Percentiles rank a stretch among this genome's conserved stretches.
These are phyloP conservation scores for Elysia crispata DNA, from an alignment of 2,888 invertebrate genomes.

Conservation along the genomic window DNA sequence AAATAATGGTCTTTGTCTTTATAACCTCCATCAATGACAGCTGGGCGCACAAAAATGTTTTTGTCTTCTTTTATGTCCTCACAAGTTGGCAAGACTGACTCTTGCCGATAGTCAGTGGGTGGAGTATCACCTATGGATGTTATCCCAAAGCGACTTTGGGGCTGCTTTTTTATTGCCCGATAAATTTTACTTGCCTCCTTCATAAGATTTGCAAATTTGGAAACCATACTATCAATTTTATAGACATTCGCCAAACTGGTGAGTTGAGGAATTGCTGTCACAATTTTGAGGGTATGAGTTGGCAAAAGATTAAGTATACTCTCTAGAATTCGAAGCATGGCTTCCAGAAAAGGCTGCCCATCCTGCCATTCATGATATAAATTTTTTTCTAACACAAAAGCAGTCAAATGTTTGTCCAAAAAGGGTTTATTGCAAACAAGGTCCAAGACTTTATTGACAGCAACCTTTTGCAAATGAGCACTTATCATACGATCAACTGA, in stretches of 20 bases:
- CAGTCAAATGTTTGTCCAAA: conserved; percentile 39
- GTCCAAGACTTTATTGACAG: conserved; percentile 41
- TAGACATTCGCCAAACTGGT: too few relatives aligned
- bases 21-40: conserved; percentile 18
- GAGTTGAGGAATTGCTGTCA: not conserved
- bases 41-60: conserved; percentile 79
- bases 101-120: too few relatives aligned
- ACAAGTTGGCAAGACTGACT: too few relatives aligned
- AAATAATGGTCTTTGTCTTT: conserved; percentile 31
- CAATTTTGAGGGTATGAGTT: not conserved
- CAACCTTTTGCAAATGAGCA: conserved; percentile 44
- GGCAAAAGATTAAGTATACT: conserved; percentile 17
- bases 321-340: not conserved
- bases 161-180: too few relatives aligned
- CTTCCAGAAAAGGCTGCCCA: not conserved
- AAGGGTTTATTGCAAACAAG: conserved; percentile 43
- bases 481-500: conserved; percentile 26
- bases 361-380: too few relatives aligned
- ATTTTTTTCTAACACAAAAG: not conserved
- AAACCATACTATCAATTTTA: too few relatives aligned
- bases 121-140: too few relatives aligned
- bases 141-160: too few relatives aligned
- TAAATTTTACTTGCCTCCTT: too few relatives aligned
- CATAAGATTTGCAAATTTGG: too few relatives aligned
- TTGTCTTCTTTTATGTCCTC: conserved; percentile 69